Evolutionary conservation across 2,797 vertebrate genomes (phyloP).

Genomic region (Mus spretus): DNA sequence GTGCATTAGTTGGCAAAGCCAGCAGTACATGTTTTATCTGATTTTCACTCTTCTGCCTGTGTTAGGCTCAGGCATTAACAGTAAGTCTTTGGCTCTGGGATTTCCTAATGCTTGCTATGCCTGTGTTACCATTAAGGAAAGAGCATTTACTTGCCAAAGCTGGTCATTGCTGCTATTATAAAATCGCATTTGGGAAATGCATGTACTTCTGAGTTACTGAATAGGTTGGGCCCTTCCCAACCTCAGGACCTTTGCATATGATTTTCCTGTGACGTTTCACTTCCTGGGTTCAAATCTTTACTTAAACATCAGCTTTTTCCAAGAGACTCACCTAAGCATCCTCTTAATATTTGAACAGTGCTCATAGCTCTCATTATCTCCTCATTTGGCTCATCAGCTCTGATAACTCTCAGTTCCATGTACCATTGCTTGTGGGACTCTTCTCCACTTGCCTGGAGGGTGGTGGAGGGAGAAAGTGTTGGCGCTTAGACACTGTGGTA

Average conservation of each 20-base stretch:
- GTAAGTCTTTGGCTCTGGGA: not conserved
- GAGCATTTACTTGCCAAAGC: not conserved
- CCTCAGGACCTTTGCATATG: not conserved
- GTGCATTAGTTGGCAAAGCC: not conserved
- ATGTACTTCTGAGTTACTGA: not conserved
- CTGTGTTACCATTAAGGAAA: not conserved
- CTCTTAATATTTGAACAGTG: not conserved
- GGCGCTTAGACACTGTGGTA: not conserved
- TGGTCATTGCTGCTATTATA: constrained; percentile 1
- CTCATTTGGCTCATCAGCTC: not conserved
- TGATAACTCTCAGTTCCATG: not conserved
- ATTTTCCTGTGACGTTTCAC: not conserved
- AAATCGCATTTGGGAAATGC: constrained; percentile 23
- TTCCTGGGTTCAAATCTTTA: not conserved
- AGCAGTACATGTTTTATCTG: not conserved
- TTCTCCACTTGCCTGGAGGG: not conserved
- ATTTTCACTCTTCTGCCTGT: constrained; percentile 39
- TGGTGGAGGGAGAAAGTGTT: not conserved
- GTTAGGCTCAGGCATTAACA: not conserved
- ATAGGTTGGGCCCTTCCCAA: not conserved
- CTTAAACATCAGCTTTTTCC: not conserved
- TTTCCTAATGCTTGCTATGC: not conserved
- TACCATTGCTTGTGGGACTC: not conserved
- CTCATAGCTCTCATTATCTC: not conserved
- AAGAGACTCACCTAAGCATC: not conserved